A percentile compares a stretch with the other conserved stretches of the same genome.
Conservation (phyloP, 2,888 invertebrate species). For the Phengaris arion region DNA sequence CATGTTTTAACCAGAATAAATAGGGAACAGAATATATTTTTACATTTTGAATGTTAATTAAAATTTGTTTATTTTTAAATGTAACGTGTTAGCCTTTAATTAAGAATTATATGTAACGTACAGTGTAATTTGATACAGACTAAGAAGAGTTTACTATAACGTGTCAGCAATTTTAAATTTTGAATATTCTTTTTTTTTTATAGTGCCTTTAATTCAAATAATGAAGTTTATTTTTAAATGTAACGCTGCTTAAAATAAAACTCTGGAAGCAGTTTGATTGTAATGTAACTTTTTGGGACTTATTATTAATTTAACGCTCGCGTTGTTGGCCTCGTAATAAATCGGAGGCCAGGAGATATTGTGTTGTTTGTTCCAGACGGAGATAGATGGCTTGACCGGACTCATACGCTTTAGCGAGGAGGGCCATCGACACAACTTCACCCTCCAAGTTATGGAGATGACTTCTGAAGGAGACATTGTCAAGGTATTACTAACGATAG, state of each 20-base stretch:
- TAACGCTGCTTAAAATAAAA: background rate
- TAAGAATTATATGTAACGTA: no score
- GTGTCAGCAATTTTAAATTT: no score
- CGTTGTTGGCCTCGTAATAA: conserved; percentile 33
- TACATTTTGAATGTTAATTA: background rate
- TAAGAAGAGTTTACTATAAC: no score
- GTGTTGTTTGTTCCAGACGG: conserved; percentile 83
- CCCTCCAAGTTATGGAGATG: conserved; percentile 93
- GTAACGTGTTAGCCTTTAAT: no score
- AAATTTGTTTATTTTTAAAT: background rate
- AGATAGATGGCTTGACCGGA: conserved; percentile 92
- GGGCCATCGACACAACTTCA: conserved; percentile 91
- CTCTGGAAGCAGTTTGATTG: background rate
- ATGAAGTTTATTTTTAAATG: no score
- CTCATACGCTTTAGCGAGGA: conserved; percentile 91
- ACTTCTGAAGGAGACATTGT: conserved; percentile 93
- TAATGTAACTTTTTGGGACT: background rate
- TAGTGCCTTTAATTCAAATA: no score
- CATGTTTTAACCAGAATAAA: no score
- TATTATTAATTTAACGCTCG: conserved; percentile 11
- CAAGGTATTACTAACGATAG: conserved; percentile 76
- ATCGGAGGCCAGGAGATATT: conserved; percentile 49
- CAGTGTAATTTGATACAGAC: no score
- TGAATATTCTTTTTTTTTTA: no score
- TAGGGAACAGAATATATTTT: background rate